phyloP scores from a whole-genome alignment of 2,113 vertebrate genomes.

The Mesoclemmys tuberculata region DNA sequence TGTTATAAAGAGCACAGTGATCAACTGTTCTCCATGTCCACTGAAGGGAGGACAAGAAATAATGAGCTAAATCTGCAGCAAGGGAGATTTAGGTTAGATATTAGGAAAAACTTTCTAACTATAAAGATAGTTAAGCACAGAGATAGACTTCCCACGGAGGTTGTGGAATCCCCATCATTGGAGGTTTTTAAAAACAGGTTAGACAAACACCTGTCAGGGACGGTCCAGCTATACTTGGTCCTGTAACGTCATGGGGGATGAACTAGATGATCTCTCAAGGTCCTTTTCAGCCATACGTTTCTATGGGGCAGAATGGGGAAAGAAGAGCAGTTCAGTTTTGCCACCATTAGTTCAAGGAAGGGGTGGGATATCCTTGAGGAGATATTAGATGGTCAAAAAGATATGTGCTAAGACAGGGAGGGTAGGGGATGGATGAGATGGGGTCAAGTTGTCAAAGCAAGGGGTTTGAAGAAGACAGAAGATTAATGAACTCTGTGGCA shows the following conservation, averaged over 20 bases:
- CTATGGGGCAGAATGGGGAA: not conserved
- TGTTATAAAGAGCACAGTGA: not conserved
- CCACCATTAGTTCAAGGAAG: not conserved
- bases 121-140: not conserved
- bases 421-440: not conserved
- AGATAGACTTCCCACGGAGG: not conserved
- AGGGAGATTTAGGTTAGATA: not conserved
- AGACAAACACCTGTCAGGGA: not conserved
- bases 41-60: not conserved
- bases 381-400: not conserved
- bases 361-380: not conserved
- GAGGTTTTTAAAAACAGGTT: not conserved
- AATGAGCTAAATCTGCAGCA: not conserved
- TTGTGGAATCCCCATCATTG: not conserved
- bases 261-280: not conserved
- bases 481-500: not conserved
- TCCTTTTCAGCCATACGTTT: not conserved
- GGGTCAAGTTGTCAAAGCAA: not conserved
- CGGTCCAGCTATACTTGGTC: not conserved
- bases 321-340: not conserved
- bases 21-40: not conserved
- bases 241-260: not conserved
- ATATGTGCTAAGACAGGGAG: not conserved
- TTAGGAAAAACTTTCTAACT: not conserved
- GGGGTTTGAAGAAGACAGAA: not conserved